Base-by-base conservation (phyloP, 2,888 invertebrate species). In the Uropetala carovei region DNA sequence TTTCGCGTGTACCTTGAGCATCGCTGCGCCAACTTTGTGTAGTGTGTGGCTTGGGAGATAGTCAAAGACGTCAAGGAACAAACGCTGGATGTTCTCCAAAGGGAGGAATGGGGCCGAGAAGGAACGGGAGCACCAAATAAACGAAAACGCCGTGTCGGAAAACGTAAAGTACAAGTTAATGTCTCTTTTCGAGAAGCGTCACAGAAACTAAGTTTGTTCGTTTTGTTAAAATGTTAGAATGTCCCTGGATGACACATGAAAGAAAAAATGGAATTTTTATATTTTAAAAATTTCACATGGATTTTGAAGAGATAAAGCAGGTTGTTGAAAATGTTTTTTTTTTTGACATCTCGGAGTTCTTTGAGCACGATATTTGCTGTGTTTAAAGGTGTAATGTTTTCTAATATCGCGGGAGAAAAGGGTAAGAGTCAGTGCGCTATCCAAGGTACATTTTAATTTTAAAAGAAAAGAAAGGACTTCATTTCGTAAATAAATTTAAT, bases 11-110 rank as follows among this genome's bases (percentile, higher is more conserved):
- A 18, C 57, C 64, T 64, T 27, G 14, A 64, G 10, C n/a, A 30
- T 27, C 89, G 43, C 43, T 43, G 43, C 14, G 18, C 60, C 57
- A 68, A 89, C 68, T 89, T 43, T 43, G 64, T 43, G n/a, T n/a
- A 5, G 64, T 18, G 59, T 30, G 30, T 43, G 89, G 89, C 64
- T 64, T 30, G 13, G n/a, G 56, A 57, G n/a, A 18, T 8, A 83
- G 83, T 83, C 18, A 57, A 56, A 83, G 83, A 56, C 57, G 18
- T 68, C 68, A 68, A 89, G 43, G 30, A 64, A 89, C 60, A 86
- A 27, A 59, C 27, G 58, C 43, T 11, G 11, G 60, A 75, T 75
- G 75, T 27, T 22, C 27, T 27, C 75, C 75, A 75, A 27, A 75
- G 75, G 11, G 75, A 43, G 43, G 43, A 43, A 43, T 43, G 5